Evolutionary conservation across 2,888 invertebrate species (phyloP).

Genomic region (Clivina fossor): DNA sequence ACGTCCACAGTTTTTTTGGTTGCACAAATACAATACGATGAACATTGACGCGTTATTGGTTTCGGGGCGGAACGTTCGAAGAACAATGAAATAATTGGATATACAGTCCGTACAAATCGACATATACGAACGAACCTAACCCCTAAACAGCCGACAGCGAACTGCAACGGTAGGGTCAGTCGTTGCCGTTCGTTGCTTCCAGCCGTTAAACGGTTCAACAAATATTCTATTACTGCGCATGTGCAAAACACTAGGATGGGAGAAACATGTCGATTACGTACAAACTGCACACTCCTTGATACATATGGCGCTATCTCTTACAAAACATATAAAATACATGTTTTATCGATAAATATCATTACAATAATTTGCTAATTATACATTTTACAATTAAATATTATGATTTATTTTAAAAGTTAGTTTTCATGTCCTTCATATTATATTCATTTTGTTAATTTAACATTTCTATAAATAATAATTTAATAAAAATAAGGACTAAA

Average conservation of each 20-base stretch:
- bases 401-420: no score
- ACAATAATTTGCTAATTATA: no score
- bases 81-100: constrained; percentile 19
- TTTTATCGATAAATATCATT: not conserved
- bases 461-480: no score
- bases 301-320: not conserved
- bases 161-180: constrained; percentile 30
- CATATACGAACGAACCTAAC: constrained; percentile 13
- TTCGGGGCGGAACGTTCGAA: constrained; percentile 12
- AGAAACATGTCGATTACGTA: constrained; percentile 18
- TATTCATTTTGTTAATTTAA: no score
- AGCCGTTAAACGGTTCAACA: constrained; percentile 17
- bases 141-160: constrained; percentile 22
- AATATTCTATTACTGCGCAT: constrained; percentile 9
- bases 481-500: no score
- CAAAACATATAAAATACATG: not conserved
- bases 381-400: no score
- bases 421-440: no score
- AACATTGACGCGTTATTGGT: constrained; percentile 9
- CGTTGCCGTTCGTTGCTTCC: no score
- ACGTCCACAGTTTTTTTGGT: not conserved
- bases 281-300: constrained; percentile 4
- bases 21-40: not conserved
- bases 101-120: constrained; percentile 7
- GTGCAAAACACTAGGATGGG: constrained; percentile 12